phyloP scores from a whole-genome alignment of 2,888 invertebrate species.

The Athalia rosae region DNA sequence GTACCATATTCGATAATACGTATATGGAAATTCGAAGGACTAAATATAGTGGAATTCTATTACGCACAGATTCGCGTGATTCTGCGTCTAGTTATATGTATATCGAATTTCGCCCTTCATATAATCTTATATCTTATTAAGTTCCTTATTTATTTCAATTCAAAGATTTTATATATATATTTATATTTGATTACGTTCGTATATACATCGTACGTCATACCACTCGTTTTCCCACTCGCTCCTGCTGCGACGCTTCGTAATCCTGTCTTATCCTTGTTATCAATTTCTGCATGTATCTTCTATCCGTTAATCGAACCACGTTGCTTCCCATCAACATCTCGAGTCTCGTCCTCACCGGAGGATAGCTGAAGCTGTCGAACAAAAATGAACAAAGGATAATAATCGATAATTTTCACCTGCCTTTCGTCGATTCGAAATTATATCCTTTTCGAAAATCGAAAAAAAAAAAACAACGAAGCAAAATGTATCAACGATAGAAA shows the following conservation, averaged over 20 bases:
- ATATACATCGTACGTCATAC: slow-evolving; percentile 80
- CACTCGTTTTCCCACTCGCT: slow-evolving; percentile 79
- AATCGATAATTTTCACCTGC: neutral
- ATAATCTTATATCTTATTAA: too few species aligned
- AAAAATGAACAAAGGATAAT: neutral
- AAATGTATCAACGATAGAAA: too few species aligned
- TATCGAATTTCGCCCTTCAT: too few species aligned
- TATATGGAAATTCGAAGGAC: neutral
- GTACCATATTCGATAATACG: slow-evolving; percentile 21
- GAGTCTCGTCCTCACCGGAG: slow-evolving; percentile 79
- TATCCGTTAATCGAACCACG: slow-evolving; percentile 81
- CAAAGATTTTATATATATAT: too few species aligned
- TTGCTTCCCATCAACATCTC: slow-evolving; percentile 84
- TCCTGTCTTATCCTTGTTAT: slow-evolving; percentile 80
- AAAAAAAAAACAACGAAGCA: too few species aligned
- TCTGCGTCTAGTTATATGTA: too few species aligned
- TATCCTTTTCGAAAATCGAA: neutral
- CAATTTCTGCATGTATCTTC: slow-evolving; percentile 80
- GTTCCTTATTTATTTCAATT: too few species aligned
- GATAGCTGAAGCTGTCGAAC: slow-evolving; percentile 78
- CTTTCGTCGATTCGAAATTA: neutral
- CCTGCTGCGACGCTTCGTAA: slow-evolving; percentile 79
- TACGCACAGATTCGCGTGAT: too few species aligned
- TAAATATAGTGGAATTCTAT: too few species aligned
- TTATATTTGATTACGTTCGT: slow-evolving; percentile 2